Evolutionary conservation across 2,888 invertebrate genomes (phyloP).

Genomic region (Protodeltote pygarga): DNA sequence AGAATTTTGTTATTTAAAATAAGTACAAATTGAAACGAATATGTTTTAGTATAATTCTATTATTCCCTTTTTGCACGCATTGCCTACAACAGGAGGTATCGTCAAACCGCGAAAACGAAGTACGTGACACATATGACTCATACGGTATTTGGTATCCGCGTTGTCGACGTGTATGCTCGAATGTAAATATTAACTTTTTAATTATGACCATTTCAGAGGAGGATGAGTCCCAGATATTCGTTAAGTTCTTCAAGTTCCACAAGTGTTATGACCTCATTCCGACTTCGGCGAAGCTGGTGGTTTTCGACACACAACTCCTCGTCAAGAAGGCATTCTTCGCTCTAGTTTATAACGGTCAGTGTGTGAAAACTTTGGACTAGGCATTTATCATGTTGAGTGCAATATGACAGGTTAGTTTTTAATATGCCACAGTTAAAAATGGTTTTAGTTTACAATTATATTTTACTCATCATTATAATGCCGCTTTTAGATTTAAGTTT

Average conservation of each 20-base stretch:
- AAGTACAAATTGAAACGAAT: no score
- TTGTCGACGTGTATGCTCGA: slow-evolving; percentile 28
- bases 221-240: slow-evolving; percentile 98
- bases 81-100: no score
- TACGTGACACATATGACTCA: slow-evolving; percentile 44
- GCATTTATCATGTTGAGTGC: slow-evolving; percentile 27
- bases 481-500: slow-evolving; percentile 16
- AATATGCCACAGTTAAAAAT: background rate
- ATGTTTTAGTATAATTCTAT: no score
- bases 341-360: slow-evolving; percentile 97
- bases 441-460: slow-evolving; percentile 10
- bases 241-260: slow-evolving; percentile 99
- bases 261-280: slow-evolving; percentile 99
- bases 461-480: slow-evolving; percentile 21
- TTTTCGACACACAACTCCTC: slow-evolving; percentile 99
- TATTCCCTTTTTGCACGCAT: no score
- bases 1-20: no score
- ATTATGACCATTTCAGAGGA: slow-evolving; percentile 90
- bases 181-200: slow-evolving; percentile 45
- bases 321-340: slow-evolving; percentile 99
- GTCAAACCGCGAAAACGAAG: no score
- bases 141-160: slow-evolving; percentile 27
- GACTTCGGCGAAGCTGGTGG: slow-evolving; percentile 99
- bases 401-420: slow-evolving; percentile 16
- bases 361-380: slow-evolving; percentile 20